Base-by-base conservation (phyloP, 2,888 invertebrate genomes). In the Tenthredo scrophulariae region DNA sequence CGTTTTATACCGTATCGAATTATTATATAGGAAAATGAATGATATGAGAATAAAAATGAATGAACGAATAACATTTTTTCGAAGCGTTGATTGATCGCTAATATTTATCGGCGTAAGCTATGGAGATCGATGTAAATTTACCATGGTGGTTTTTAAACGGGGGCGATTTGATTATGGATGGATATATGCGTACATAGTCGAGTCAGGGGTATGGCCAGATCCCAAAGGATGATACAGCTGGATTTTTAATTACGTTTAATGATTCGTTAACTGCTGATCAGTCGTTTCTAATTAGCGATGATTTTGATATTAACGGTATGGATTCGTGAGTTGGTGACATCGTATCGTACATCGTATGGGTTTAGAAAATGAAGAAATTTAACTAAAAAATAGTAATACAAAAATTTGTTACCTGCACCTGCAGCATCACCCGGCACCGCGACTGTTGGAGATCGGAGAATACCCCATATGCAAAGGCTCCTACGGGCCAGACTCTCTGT, bases 221-320 rank as follows among this genome's bases (percentile, higher is more conserved):
- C 22, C 26, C 62, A 29, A 50, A 46, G 26, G 80, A 80, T 80
- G 80, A 80, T 62, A 62, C 40, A 62, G 80, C 58, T 62, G 33
- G 2, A 62, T 37, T 80, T 80, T 80, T 22, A 80, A 80, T 80
- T 22, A 62, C 15, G 13, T 50, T 62, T 62, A 62, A 80, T 62
- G 62, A 62, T 62, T 80, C 62, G 58, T 80, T 80, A 80, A 58
- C 80, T 22, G 22, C 80, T 80, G 62, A 80, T 80, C 80, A 58
- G 58, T 80, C 40, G 13, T 6, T 37, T 7, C 62, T 62, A 62
- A 80, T 80, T 80, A 80, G 58, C 80, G 62, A 80, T 80, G 62
- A 62, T 80, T 62, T 58, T 18, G 33, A 67, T 67, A 33, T 4
- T 3, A 13, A 4, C 10, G 1, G 22, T 62, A 26, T 26, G 29